A percentile compares a stretch with the other conserved stretches of the same genome.
Evolutionary conservation across 1,140 invertebrate species (phyloP).

Genomic region (Atopsyche davidsoni): DNA sequence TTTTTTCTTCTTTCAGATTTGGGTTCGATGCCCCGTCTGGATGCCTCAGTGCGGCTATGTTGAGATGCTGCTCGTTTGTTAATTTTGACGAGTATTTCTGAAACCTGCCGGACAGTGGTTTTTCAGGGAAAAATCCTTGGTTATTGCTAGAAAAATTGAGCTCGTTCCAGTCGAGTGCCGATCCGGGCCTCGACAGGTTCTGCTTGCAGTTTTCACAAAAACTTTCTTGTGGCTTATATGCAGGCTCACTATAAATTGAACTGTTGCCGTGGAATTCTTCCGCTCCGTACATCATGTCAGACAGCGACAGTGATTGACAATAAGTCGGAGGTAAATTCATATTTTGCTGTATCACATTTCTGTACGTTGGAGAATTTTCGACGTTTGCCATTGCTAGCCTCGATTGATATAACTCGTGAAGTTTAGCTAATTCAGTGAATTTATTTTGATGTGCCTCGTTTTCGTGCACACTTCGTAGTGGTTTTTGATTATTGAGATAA

Average conservation of each 20-base stretch:
- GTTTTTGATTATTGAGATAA: conserved; percentile 20
- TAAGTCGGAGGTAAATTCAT: conserved; percentile 59
- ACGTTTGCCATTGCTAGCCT: conserved; percentile 43
- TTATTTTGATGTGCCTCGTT: conserved; percentile 40
- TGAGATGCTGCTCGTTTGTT: conserved; percentile 30
- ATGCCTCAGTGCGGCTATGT: conserved; percentile 72
- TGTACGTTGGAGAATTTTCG: conserved; percentile 23
- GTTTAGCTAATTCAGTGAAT: conserved; percentile 56
- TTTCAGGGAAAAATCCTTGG: conserved; percentile 27
- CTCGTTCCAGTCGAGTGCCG: conserved; percentile 41
- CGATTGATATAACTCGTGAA: conserved; percentile 58
- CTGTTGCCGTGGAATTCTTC: conserved; percentile 60
- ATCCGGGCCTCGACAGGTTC: conserved; percentile 63
- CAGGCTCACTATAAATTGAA: conserved; percentile 78
- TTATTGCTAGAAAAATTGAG: conserved; percentile 29
- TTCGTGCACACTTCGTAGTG: conserved; percentile 7
- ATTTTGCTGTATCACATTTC: conserved; percentile 32
- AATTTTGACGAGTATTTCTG: conserved; percentile 26
- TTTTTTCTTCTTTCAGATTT: conserved; percentile 67
- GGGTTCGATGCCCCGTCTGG: conserved; percentile 89
- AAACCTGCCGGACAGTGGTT: conserved; percentile 25
- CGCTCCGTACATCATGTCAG: conserved; percentile 60
- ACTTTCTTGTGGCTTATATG: conserved; percentile 67
- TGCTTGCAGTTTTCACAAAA: conserved; percentile 70
- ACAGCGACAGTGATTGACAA: conserved; percentile 67